Conservation (phyloP, 2,888 invertebrate species). For the Chorisops tibialis region DNA sequence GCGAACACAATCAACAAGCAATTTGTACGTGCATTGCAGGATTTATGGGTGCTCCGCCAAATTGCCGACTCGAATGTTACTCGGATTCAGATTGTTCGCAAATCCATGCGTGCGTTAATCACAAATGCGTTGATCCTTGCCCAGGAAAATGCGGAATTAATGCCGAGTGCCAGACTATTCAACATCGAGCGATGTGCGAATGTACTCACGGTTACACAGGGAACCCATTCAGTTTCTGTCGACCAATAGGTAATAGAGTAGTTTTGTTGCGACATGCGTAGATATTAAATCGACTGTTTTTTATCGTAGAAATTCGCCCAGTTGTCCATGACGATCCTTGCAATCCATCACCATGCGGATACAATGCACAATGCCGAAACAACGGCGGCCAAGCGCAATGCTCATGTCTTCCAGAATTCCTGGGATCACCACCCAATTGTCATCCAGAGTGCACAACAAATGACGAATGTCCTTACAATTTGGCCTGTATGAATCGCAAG, state of each 20-base stretch:
- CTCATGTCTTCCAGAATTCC: conserved; percentile 64
- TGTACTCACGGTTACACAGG: conserved; percentile 67
- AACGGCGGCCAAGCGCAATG: conserved; percentile 62
- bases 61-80: conserved; percentile 69
- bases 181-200: conserved; percentile 74
- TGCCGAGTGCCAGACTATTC: conserved; percentile 69
- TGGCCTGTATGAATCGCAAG: conserved; percentile 69
- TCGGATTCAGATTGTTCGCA: conserved; percentile 68
- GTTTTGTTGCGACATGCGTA: neutral
- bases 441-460: conserved; percentile 69
- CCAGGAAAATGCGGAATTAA: conserved; percentile 69
- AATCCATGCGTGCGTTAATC: conserved; percentile 65
- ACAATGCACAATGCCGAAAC: conserved; percentile 68
- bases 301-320: neutral
- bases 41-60: conserved; percentile 67
- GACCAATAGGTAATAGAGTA: conserved; percentile 48
- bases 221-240: conserved; percentile 67
- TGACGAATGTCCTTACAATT: conserved; percentile 64
- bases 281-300: neutral
- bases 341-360: conserved; percentile 73
- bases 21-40: conserved; percentile 63
- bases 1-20: conserved; percentile 61
- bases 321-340: conserved; percentile 59
- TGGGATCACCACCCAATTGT: conserved; percentile 70
- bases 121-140: conserved; percentile 72